Evolutionary conservation across 1,140 invertebrate genomes (phyloP).

Genomic region (Hycleus phaleratus): DNA sequence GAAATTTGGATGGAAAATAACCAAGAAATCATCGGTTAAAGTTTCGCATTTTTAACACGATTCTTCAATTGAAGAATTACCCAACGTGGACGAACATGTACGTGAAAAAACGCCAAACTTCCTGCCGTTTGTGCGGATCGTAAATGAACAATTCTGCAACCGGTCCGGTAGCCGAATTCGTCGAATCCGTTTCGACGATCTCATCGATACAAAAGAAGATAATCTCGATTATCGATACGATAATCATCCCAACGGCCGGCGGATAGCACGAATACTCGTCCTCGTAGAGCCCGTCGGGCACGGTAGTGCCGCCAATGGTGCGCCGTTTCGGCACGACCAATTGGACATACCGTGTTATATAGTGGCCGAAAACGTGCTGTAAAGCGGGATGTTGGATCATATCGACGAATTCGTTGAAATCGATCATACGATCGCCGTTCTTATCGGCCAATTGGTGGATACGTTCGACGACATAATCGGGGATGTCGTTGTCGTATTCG

Average conservation of each 20-base stretch:
- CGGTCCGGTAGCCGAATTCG: conserved; percentile 15
- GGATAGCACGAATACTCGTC: conserved; percentile 78
- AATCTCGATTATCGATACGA: conserved; percentile 63
- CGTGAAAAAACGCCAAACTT: conserved; percentile 84
- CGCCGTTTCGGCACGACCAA: conserved; percentile 33
- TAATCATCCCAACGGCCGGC: conserved; percentile 75
- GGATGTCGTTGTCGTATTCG: conserved; percentile 60
- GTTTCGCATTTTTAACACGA: too few relatives aligned
- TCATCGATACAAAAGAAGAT: conserved; percentile 47
- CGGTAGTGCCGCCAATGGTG: conserved; percentile 21
- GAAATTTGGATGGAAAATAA: too few relatives aligned
- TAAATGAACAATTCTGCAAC: conserved; percentile 65
- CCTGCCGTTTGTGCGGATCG: conserved; percentile 73
- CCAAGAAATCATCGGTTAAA: too few relatives aligned
- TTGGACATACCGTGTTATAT: conserved; percentile 30
- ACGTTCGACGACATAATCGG: conserved; percentile 58
- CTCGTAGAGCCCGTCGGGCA: conserved; percentile 65
- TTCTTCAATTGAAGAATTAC: conserved; percentile 40
- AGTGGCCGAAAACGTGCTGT: conserved; percentile 50
- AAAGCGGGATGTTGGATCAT: conserved; percentile 63
- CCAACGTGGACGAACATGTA: conserved; percentile 96
- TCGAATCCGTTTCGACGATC: conserved; percentile 16
- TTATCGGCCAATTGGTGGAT: conserved; percentile 63
- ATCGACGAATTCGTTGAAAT: conserved; percentile 70
- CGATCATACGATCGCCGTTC: conserved; percentile 64